Conservation (phyloP, 1,140 invertebrate species). For the Drosophila tristis region DNA sequence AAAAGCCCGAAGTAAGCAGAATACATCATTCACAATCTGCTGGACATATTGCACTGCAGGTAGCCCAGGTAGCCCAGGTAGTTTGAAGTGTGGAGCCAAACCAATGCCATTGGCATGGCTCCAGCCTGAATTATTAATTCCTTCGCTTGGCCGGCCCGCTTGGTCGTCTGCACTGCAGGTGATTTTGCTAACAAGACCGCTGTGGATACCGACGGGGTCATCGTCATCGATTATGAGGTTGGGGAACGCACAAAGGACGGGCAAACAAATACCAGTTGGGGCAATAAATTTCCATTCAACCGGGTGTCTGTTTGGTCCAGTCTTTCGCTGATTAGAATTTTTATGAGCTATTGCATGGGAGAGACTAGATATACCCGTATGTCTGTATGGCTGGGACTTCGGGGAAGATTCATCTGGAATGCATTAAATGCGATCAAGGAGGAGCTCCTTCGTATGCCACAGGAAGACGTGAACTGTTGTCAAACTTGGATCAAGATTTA, state of each 20-base stretch:
- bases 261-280: constrained; percentile 38
- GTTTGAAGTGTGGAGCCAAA: not conserved
- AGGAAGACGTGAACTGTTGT: constrained; percentile 11
- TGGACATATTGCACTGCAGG: constrained; percentile 60
- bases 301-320: constrained; percentile 22
- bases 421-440: not conserved
- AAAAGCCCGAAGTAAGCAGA: constrained; percentile 41
- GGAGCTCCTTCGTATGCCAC: not conserved
- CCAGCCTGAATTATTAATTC: constrained; percentile 65
- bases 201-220: constrained; percentile 58
- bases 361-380: no score
- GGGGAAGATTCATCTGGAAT: constrained; percentile 5
- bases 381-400: not conserved
- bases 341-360: constrained; percentile 22
- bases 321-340: constrained; percentile 39
- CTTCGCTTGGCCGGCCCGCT: constrained; percentile 17
- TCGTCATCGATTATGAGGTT: constrained; percentile 21
- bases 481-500: constrained; percentile 55
- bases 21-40: constrained; percentile 70
- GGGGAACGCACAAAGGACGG: constrained; percentile 6
- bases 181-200: constrained; percentile 71
- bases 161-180: constrained; percentile 65
- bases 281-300: constrained; percentile 62
- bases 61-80: constrained; percentile 40
- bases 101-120: constrained; percentile 31